Base-by-base conservation (phyloP, 2,113 vertebrate species). In the Hemiprocne comata region DNA sequence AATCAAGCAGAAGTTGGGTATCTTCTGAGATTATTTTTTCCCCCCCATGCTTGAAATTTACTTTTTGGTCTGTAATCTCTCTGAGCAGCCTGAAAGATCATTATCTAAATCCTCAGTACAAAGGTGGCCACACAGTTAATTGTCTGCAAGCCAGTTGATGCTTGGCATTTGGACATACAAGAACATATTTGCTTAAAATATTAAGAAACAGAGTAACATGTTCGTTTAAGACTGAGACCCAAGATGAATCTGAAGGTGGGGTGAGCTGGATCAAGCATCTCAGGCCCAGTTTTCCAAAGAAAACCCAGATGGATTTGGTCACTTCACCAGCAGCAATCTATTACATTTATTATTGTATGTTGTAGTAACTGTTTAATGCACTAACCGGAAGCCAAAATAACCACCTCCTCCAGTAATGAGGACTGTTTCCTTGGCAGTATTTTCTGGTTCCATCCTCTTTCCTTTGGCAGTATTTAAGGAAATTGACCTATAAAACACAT, bases 361-460 rank as follows among this genome's bases (percentile, higher is more conserved):
- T 7, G 60, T 54, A 65, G 2, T 5, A 42, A 78, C 29, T 24
- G 12, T 33, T 79, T 57, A 72, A 61, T 17, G 51, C 44, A 98
- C 98, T 98, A 97, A 99, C 99, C 99, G 98, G 97, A 97, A 98
- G 61, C 99, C 99, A 95, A 99, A 98, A 89, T 99, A 99, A 34
- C 99, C 99, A 72, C 98, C 98, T 94, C 99, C 99, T 65, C 99
- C 99, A 7, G 99, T 99, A 54, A 99, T 97, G 55, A 99, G 97
- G 38, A 98, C 98, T 2, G 78, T 97, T 85, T 97, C 97, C 69
- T 84, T 76, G 34, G 65, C 70, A 58, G 64, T 13, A 1, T 50
- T 81, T 71, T 26, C 79, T 66, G 57, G 31, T 16, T 93, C 96
- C 98, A 98, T 98, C 15, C n/a, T 82, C 78, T 42, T 23, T 24